phyloP scores from a whole-genome alignment of 2,113 vertebrate genomes.

The Carassius auratus region DNA sequence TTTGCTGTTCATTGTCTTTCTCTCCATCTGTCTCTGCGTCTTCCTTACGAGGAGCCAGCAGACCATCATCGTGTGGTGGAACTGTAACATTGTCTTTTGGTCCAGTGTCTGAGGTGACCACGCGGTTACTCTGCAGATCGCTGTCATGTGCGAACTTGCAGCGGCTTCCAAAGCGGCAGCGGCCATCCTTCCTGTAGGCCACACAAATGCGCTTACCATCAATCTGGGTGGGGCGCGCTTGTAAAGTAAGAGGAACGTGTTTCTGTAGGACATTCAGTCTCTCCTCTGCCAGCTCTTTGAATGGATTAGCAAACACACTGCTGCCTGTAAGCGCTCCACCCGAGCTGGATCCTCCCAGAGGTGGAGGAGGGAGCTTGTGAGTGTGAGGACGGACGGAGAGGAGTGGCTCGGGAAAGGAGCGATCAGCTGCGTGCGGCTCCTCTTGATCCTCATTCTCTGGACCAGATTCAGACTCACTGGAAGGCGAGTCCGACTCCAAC shows the following conservation, averaged over 20 bases:
- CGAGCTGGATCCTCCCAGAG: constrained; percentile 55
- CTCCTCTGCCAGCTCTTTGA: constrained; percentile 73
- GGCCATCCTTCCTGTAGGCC: constrained; percentile 76
- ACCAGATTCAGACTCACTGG: constrained; percentile 70
- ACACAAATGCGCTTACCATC: constrained; percentile 75
- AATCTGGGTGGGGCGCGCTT: constrained; percentile 74
- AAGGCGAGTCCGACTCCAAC: constrained; percentile 69
- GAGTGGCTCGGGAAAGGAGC: background rate
- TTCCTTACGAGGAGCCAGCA: background rate
- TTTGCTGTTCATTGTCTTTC: constrained; percentile 61
- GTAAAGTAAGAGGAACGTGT: constrained; percentile 78
- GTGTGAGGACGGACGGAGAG: background rate
- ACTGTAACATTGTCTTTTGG: constrained; percentile 13
- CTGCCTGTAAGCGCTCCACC: constrained; percentile 51
- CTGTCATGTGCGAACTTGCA: constrained; percentile 83
- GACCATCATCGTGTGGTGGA: constrained; percentile 26
- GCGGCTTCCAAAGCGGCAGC: constrained; percentile 80
- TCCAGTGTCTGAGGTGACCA: background rate
- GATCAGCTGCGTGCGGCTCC: background rate
- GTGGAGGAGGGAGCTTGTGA: constrained; percentile 71
- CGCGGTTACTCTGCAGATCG: constrained; percentile 71
- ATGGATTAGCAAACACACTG: constrained; percentile 80
- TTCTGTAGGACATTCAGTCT: constrained; percentile 76
- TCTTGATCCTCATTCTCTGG: constrained; percentile 53
- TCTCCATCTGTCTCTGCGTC: constrained; percentile 48